Conservation (phyloP, 2,797 vertebrate genomes). For the Acrossocheilus fasciatus region DNA sequence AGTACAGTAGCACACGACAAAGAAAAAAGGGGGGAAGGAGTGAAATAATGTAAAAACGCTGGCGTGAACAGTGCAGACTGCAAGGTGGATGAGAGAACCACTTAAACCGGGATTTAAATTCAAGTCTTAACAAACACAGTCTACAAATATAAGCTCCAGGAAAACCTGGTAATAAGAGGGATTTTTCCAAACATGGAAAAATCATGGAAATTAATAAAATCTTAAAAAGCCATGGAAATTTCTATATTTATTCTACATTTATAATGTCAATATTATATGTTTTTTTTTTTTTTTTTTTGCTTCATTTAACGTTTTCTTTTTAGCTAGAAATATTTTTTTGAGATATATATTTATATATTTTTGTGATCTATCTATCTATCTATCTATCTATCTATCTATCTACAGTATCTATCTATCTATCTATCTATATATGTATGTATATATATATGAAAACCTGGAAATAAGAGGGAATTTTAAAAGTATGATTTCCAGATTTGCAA, state of each 20-base stretch:
- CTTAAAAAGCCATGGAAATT: neutral
- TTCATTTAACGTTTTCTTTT: too few relatives aligned
- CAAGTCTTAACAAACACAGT: constrained; percentile 2
- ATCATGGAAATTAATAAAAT: neutral
- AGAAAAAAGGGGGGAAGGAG: constrained; percentile 10
- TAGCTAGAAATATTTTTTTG: too few relatives aligned
- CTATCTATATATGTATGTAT: too few relatives aligned
- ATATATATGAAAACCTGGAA: too few relatives aligned
- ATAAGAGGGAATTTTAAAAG: too few relatives aligned
- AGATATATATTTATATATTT: too few relatives aligned
- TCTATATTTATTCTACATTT: neutral
- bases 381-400: too few relatives aligned
- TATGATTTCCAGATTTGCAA: too few relatives aligned
- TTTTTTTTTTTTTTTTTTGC: too few relatives aligned
- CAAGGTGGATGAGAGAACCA: neutral
- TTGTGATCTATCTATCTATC: too few relatives aligned
- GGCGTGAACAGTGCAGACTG: neutral
- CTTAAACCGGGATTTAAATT: neutral
- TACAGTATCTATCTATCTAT: too few relatives aligned
- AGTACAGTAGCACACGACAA: constrained; percentile 26
- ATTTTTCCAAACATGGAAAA: neutral
- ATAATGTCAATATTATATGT: neutral
- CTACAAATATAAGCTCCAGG: neutral
- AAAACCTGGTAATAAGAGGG: neutral
- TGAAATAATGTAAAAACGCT: constrained; percentile 13